phyloP scores from a whole-genome alignment of 2,888 invertebrate species.

The Dione juno region DNA sequence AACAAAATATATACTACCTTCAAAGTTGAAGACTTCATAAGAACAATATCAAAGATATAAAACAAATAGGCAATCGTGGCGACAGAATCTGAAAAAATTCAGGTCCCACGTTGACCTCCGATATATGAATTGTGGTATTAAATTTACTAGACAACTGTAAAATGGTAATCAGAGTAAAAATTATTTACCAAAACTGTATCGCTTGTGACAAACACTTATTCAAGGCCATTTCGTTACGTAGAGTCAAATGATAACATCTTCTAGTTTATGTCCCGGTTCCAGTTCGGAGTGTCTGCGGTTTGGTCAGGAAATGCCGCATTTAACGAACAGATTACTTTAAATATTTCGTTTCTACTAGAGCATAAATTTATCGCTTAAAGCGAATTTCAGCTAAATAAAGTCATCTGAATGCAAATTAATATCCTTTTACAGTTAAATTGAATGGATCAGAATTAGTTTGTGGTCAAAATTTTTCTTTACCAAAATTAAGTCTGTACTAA shows the following conservation, averaged over 20 bases:
- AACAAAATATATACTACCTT: too few relatives aligned
- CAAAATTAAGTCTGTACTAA: neutral
- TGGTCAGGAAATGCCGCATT: slow-evolving; percentile 22
- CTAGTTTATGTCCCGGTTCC: slow-evolving; percentile 18
- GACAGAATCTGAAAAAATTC: too few relatives aligned
- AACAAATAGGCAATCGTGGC: too few relatives aligned
- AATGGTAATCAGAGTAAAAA: neutral
- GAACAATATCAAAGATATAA: too few relatives aligned
- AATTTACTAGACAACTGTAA: too few relatives aligned
- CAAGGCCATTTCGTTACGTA: slow-evolving; percentile 1
- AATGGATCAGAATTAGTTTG: neutral
- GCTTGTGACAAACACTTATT: slow-evolving; percentile 17
- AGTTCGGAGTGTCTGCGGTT: slow-evolving; percentile 13
- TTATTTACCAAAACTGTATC: slow-evolving; percentile 1
- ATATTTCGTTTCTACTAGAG: slow-evolving; percentile 8
- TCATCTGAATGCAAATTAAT: slow-evolving; percentile 5
- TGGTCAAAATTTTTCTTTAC: neutral
- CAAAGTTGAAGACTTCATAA: too few relatives aligned
- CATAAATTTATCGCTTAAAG: slow-evolving; percentile 4
- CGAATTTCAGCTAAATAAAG: slow-evolving; percentile 2
- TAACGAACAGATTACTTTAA: slow-evolving; percentile 18
- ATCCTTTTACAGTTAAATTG: neutral
- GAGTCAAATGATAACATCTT: slow-evolving; percentile 24
- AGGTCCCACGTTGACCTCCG: neutral
- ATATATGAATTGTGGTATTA: neutral